Evolutionary conservation across 1,140 invertebrate species (phyloP).

Genomic region (Centruroides vittatus): DNA sequence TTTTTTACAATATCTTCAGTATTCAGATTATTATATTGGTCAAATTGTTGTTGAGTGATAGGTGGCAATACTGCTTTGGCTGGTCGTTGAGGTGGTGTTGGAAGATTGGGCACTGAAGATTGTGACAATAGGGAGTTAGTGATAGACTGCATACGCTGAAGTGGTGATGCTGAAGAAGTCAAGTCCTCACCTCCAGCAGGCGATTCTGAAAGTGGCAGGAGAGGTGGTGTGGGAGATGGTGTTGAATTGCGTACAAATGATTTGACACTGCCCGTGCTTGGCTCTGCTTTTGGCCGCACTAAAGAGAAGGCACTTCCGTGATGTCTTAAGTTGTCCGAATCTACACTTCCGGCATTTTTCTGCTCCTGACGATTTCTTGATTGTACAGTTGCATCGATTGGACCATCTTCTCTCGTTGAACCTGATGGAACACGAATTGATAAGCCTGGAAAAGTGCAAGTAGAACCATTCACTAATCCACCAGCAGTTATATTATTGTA

Average conservation of each 20-base stretch:
- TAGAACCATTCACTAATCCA: neutral
- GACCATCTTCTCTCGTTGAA: slow-evolving; percentile 5
- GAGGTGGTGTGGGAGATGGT: neutral
- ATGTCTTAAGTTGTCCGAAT: slow-evolving; percentile 42
- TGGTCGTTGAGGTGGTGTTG: slow-evolving; percentile 37
- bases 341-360: no score
- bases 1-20: slow-evolving; percentile 96
- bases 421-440: no score
- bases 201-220: no score
- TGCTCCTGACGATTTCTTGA: slow-evolving; percentile 1
- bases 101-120: slow-evolving; percentile 36
- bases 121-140: slow-evolving; percentile 92
- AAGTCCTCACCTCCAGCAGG: slow-evolving; percentile 4
- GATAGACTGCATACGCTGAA: slow-evolving; percentile 94
- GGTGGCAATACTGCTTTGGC: slow-evolving; percentile 91
- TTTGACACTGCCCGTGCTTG: slow-evolving; percentile 21
- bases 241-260: neutral
- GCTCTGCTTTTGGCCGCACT: slow-evolving; percentile 62
- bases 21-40: slow-evolving; percentile 94
- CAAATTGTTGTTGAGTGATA: slow-evolving; percentile 97
- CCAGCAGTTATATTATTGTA: neutral
- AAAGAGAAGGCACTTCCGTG: slow-evolving; percentile 69
- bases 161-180: slow-evolving; percentile 44
- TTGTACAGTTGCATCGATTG: slow-evolving; percentile 8
- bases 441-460: neutral